Percentiles rank a stretch among this genome's conserved stretches.
phyloP scores from a whole-genome alignment of 2,888 invertebrate species.

The Lepeophtheirus nordmannii region DNA sequence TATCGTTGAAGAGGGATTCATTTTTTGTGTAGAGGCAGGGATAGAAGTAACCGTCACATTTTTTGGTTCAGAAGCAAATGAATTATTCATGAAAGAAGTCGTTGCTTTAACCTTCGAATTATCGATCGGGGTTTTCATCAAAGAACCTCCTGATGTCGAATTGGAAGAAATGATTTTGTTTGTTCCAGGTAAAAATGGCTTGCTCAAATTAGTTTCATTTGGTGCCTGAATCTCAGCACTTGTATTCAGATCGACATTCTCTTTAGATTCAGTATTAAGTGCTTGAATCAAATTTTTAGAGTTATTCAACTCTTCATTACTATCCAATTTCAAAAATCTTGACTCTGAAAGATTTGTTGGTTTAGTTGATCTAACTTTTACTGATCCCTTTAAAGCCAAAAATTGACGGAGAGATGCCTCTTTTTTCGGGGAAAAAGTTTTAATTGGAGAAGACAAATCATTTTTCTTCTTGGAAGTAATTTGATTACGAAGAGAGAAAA shows the following conservation, averaged over 20 bases:
- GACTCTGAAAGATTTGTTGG: not conserved
- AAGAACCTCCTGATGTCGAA: no score
- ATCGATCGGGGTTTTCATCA: no score
- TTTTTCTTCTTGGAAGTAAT: not conserved
- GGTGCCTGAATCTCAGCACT: no score
- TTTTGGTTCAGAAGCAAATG: no score
- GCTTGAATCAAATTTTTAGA: not conserved
- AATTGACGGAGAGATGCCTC: conserved; percentile 3
- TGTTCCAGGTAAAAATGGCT: no score
- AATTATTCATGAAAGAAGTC: no score
- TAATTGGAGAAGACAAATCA: not conserved
- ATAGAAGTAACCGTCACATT: not conserved
- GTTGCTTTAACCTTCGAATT: no score
- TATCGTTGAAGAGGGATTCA: not conserved
- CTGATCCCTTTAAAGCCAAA: conserved; percentile 1
- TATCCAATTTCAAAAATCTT: conserved; percentile 10
- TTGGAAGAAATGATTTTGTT: no score
- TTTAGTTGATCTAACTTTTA: not conserved
- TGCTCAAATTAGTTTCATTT: no score
- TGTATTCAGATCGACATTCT: not conserved
- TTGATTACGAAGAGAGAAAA: not conserved
- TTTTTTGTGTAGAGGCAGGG: not conserved
- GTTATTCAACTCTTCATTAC: not conserved
- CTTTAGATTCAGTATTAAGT: not conserved
- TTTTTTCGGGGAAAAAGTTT: conserved; percentile 1